A percentile compares a stretch with the other conserved stretches of the same genome.
These are phyloP conservation scores for Uromys caudimaculatus DNA, from an alignment of 2,797 vertebrate genomes.

Conservation along the genomic window DNA sequence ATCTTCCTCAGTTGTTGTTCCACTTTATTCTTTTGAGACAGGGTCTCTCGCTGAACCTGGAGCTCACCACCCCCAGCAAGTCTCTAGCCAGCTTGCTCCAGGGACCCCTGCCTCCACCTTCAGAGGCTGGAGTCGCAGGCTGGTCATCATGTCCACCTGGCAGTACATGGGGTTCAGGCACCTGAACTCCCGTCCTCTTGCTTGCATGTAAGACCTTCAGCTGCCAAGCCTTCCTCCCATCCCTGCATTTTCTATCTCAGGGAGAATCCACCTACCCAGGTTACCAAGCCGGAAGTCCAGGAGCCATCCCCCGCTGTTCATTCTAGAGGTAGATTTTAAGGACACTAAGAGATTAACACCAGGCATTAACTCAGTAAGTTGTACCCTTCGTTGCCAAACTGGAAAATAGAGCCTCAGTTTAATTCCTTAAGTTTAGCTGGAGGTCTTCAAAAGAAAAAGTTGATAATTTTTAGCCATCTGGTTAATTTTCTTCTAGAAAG, in stretches of 20 bases:
- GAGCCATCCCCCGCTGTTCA: background rate
- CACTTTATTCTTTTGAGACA: background rate
- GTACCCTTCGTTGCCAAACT: background rate
- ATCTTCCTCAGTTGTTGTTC: background rate
- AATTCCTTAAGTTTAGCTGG: background rate
- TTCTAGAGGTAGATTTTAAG: background rate
- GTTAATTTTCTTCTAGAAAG: conserved; percentile 32
- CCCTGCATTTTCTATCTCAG: background rate
- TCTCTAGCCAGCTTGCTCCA: background rate
- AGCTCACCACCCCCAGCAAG: background rate
- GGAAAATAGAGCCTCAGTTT: conserved; percentile 17
- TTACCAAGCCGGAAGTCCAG: background rate
- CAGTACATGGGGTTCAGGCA: background rate
- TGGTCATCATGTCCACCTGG: background rate
- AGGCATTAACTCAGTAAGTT: background rate
- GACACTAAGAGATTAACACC: background rate
- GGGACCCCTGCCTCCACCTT: background rate
- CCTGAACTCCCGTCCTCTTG: background rate
- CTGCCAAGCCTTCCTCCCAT: background rate
- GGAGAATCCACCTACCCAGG: background rate
- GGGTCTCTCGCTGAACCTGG: background rate
- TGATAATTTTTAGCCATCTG: conserved; percentile 10
- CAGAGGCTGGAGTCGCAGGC: background rate
- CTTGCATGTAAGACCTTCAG: background rate
- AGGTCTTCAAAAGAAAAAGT: conserved; percentile 44